Conservation (phyloP, 2,888 invertebrate species). For the Lasioglossum oenotherae region DNA sequence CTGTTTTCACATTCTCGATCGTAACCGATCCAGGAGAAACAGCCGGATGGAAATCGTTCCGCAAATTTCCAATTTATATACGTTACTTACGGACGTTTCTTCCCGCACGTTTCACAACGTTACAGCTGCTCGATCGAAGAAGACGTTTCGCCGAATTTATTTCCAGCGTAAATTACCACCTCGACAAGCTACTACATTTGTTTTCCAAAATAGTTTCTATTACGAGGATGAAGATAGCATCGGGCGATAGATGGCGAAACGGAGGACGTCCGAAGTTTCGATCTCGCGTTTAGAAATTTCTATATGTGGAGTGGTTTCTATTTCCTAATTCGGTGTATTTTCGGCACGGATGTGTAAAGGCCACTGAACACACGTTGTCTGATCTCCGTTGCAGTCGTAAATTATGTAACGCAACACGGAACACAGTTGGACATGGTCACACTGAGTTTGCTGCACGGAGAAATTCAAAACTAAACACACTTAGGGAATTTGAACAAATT, state of each 20-base stretch:
- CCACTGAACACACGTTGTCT: not conserved
- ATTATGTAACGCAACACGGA: no score
- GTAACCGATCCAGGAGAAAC: conserved; percentile 5
- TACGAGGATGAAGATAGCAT: not conserved
- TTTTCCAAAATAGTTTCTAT: not conserved
- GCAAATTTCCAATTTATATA: not conserved
- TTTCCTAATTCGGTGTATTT: not conserved
- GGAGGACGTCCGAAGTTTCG: not conserved
- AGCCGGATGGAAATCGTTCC: not conserved
- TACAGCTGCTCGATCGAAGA: not conserved
- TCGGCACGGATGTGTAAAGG: not conserved
- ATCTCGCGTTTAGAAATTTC: not conserved
- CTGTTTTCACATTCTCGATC: conserved; percentile 4
- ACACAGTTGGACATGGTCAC: no score
- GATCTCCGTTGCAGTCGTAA: no score
- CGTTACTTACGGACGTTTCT: not conserved
- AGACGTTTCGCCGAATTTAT: not conserved
- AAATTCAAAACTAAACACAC: no score
- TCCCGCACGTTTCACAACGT: conserved; percentile 1
- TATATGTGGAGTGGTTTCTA: not conserved
- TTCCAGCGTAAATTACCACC: not conserved
- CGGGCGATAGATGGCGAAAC: not conserved
- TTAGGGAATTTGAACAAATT: no score
- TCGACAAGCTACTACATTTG: not conserved
- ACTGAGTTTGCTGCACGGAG: no score